Evolutionary conservation across 2,113 vertebrate species (phyloP).

Genomic region (Solenodon paradoxus): DNA sequence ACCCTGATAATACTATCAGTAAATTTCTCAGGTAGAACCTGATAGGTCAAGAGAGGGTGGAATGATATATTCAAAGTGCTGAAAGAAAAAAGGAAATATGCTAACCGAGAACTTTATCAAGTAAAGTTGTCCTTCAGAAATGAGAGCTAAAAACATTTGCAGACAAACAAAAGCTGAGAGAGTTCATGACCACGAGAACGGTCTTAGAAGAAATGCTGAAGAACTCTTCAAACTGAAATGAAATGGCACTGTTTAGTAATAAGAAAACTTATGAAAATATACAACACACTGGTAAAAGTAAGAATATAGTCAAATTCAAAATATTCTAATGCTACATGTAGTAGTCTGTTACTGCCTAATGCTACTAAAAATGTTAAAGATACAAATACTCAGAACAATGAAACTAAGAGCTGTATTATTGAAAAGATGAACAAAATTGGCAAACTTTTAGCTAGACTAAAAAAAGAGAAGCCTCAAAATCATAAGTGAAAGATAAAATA

Average conservation of each 20-base stretch:
- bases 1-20: background rate
- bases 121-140: background rate
- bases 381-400: background rate
- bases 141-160: background rate
- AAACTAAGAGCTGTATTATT: too few species aligned
- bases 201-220: background rate
- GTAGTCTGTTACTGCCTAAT: background rate
- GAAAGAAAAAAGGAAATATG: background rate
- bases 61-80: background rate
- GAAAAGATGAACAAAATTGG: too few species aligned
- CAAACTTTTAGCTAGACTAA: too few species aligned
- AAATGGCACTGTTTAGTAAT: background rate
- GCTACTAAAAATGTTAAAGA: background rate
- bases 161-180: background rate
- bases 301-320: background rate
- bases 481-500: background rate
- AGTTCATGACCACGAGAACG: background rate
- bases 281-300: too few species aligned
- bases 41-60: background rate
- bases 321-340: background rate
- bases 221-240: background rate
- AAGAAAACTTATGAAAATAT: background rate
- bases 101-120: background rate
- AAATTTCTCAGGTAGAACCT: background rate
- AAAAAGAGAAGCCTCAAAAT: background rate